phyloP scores from a whole-genome alignment of 2,888 invertebrate species.

The Sminthurides aquaticus region DNA sequence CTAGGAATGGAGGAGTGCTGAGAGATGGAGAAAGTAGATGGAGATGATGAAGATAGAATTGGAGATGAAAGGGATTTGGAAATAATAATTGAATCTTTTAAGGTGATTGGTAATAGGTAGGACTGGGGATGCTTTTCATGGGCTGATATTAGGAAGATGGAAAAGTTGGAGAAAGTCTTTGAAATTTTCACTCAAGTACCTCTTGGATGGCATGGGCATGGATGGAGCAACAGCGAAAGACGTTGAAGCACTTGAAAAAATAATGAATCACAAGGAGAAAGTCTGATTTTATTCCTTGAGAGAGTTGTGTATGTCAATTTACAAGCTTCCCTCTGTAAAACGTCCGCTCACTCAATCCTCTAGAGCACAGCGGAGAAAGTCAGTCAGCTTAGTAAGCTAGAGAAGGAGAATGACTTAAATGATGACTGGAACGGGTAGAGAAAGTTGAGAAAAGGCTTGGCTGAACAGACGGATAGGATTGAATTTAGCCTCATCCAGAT shows the following conservation, averaged over 20 bases:
- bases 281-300: neutral
- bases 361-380: too few species aligned
- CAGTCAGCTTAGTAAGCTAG: too few species aligned
- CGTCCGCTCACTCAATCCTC: too few species aligned
- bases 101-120: conserved; percentile 12
- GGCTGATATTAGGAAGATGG: neutral
- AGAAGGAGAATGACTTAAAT: neutral
- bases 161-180: too few species aligned
- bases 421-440: neutral
- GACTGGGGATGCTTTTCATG: neutral
- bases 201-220: too few species aligned
- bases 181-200: too few species aligned
- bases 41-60: neutral
- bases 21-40: neutral
- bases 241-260: neutral
- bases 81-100: conserved; percentile 19
- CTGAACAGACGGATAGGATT: neutral
- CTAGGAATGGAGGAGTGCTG: too few species aligned
- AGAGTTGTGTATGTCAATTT: too few species aligned
- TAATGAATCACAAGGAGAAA: neutral
- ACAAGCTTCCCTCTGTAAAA: too few species aligned
- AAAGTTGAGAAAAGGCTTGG: neutral
- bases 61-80: conserved; percentile 6
- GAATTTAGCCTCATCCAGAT: neutral
- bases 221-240: neutral